Base-by-base conservation (phyloP, 2,797 vertebrate species). In the Huso huso region DNA sequence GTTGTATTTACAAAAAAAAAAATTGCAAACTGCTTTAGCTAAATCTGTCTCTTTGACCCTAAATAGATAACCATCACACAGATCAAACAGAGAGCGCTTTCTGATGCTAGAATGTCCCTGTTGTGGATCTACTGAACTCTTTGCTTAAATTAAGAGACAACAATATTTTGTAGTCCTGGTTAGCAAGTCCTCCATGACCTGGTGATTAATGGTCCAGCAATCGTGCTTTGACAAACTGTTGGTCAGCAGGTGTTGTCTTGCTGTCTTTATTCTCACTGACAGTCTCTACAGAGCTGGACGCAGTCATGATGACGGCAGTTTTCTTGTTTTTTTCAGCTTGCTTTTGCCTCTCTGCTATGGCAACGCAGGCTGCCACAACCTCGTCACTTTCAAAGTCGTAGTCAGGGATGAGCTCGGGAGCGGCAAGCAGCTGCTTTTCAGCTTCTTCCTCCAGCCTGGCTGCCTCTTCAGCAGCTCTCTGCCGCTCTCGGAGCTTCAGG, bases 381-480 rank as follows among this genome's bases (percentile, higher is more conserved):
- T 98, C 95, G 5, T 97, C 94, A 0, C 95, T 93, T 83, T 99
- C 96, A 71, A 97, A 99, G 76, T 98, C 95, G 70, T 94, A 98
- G 81, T 99, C 95, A n/a, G 85, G 89, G 68, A 93, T 79, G 0
- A 93, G 83, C 81, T 92, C 92, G 0, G 91, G 89, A 7, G 81
- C 84, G 1, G 86, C 69, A 0, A 85, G 75, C 49, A 88, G 71
- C 61, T 73, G 79, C 15, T 74, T 76, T 1, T 72, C 68, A 3
- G 84, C 72, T 4, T 85, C 78, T 64, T 92, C 89, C 15, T 80
- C 78, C n/a, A 77, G 68, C 9, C 71, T 76, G 6, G 74, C 71
- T 68, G 79, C 87, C 75, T 86, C 83, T 66, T 75, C 61, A 8
- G 86, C 82, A 1, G 84, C 87, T 48, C 71, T 71, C 67, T 92